Evolutionary conservation across 2,797 vertebrate genomes (phyloP).

Genomic region (Enteromius treurensis): DNA sequence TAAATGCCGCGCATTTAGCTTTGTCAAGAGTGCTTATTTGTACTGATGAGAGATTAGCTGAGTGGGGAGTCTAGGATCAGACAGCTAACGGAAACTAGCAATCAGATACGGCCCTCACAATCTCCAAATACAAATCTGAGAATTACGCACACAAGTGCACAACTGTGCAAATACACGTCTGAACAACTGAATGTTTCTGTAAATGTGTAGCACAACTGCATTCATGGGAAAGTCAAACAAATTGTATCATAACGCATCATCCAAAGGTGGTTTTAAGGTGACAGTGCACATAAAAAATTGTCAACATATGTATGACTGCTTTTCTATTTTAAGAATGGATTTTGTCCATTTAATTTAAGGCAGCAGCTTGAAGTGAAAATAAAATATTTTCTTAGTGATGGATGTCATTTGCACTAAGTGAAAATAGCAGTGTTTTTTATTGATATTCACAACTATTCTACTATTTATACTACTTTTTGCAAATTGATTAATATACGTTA

Average conservation of each 20-base stretch:
- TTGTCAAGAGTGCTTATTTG: conserved; percentile 34
- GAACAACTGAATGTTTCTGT: background rate
- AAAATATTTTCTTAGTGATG: too few relatives aligned
- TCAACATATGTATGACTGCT: background rate
- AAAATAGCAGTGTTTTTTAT: too few relatives aligned
- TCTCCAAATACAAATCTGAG: background rate
- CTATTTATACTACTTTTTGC: too few relatives aligned
- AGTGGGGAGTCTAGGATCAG: conserved; percentile 56
- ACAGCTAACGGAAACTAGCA: conserved; percentile 34
- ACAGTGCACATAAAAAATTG: background rate
- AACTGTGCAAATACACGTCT: background rate
- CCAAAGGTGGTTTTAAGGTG: background rate
- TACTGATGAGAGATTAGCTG: conserved; percentile 64
- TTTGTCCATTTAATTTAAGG: background rate
- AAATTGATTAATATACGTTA: too few relatives aligned
- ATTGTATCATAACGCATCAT: background rate
- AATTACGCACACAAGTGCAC: background rate
- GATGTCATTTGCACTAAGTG: too few relatives aligned
- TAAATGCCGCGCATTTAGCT: background rate
- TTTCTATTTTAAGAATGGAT: background rate
- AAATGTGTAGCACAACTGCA: background rate
- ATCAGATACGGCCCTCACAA: conserved; percentile 12
- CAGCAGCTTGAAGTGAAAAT: too few relatives aligned
- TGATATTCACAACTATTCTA: too few relatives aligned
- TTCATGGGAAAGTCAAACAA: conserved; percentile 8